Conservation (phyloP, 2,888 invertebrate genomes). For the Sinohyriopsis cumingii region DNA sequence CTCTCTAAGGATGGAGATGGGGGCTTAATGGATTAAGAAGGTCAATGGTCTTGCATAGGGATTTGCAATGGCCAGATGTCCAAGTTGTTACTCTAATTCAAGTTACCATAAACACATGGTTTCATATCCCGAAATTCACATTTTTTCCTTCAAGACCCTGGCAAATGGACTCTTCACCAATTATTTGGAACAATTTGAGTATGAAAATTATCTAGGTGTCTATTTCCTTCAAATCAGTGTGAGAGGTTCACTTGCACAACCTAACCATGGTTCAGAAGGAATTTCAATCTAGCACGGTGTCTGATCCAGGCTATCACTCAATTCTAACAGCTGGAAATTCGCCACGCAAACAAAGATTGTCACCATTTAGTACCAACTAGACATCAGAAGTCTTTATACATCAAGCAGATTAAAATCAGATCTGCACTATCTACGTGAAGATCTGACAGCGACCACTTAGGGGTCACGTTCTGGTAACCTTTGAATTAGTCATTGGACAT, state of each 20-base stretch:
- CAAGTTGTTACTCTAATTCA: not conserved
- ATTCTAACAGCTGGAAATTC: constrained; percentile 8
- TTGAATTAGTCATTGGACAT: too few relatives aligned
- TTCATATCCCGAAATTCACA: not conserved
- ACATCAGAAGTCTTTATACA: too few relatives aligned
- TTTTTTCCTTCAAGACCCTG: too few relatives aligned
- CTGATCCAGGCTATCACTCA: constrained; percentile 14
- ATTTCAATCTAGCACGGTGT: constrained; percentile 27
- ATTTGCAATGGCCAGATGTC: not conserved
- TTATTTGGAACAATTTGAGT: too few relatives aligned
- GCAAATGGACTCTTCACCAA: too few relatives aligned
- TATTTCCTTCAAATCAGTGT: constrained; percentile 7
- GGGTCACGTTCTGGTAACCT: too few relatives aligned
- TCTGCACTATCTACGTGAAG: too few relatives aligned
- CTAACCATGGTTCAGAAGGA: constrained; percentile 18
- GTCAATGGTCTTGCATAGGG: not conserved
- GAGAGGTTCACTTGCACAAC: constrained; percentile 4
- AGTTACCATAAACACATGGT: not conserved
- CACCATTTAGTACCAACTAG: too few relatives aligned
- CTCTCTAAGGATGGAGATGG: not conserved
- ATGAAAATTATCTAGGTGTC: too few relatives aligned
- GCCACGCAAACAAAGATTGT: constrained; percentile 2
- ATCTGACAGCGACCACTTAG: too few relatives aligned
- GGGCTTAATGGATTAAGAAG: not conserved
- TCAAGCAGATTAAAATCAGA: too few relatives aligned